Evolutionary conservation across 2,113 vertebrate genomes (phyloP).

Genomic region (Chamaea fasciata): DNA sequence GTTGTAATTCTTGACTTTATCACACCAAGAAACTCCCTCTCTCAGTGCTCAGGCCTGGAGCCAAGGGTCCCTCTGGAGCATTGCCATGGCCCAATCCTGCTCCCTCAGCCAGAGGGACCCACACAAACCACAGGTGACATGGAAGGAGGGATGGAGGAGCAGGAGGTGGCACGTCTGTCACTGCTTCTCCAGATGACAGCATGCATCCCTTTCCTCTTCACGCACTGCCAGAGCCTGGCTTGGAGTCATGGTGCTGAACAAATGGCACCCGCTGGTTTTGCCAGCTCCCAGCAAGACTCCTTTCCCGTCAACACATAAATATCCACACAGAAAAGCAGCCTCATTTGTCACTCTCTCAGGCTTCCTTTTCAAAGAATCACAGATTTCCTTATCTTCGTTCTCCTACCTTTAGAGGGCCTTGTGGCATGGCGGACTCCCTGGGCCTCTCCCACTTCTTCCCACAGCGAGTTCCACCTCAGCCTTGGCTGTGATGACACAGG

Average conservation of each 20-base stretch:
- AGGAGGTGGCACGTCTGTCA: rapidly evolving
- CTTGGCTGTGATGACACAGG: too few relatives aligned
- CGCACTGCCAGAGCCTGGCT: rapidly evolving
- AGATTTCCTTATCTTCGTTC: not conserved
- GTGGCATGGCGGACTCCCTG: rapidly evolving
- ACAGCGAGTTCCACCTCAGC: rapidly evolving
- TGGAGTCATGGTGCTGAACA: not conserved
- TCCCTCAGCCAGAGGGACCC: not conserved
- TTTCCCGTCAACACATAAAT: not conserved
- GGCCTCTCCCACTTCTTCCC: not conserved
- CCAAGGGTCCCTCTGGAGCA: rapidly evolving
- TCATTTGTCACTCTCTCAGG: not conserved
- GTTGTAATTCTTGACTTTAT: not conserved
- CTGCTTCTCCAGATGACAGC: not conserved
- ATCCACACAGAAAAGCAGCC: not conserved
- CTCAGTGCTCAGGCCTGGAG: not conserved
- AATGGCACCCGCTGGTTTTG: rapidly evolving
- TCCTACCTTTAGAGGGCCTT: not conserved
- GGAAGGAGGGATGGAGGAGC: not conserved
- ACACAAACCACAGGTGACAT: not conserved
- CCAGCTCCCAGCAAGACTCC: not conserved
- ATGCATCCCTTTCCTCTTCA: not conserved
- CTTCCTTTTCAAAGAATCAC: not conserved
- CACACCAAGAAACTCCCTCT: rapidly evolving
- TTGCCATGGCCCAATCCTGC: rapidly evolving